Percentiles rank a stretch among this genome's conserved stretches.
Conservation (phyloP, 64 coral and sea anemone genomes). For the Pocillopora damicornis region DNA sequence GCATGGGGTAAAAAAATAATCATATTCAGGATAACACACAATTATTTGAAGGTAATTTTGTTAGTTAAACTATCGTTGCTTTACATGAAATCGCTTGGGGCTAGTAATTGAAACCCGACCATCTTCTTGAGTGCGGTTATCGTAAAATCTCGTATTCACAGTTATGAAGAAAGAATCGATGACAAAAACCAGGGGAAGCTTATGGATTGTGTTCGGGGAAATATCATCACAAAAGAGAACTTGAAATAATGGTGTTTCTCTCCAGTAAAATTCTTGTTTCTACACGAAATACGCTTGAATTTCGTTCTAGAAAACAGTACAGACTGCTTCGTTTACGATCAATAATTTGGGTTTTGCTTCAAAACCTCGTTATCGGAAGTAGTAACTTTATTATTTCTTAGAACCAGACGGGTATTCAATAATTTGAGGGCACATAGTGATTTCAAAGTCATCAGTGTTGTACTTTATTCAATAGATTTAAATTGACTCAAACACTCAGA, state of each 20-base stretch:
- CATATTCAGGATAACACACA: background rate
- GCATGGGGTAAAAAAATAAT: background rate
- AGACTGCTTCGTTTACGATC: background rate
- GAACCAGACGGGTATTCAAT: background rate
- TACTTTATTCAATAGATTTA: background rate
- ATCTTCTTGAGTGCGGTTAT: background rate
- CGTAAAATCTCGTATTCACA: slow-evolving; percentile 7
- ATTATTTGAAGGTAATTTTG: slow-evolving; percentile 21
- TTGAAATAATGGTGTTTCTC: background rate
- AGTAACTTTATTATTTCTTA: background rate
- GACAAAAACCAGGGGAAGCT: background rate
- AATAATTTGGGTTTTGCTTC: slow-evolving; percentile 5
- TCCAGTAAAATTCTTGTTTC: background rate
- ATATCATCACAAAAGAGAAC: background rate
- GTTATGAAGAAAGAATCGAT: slow-evolving; percentile 19
- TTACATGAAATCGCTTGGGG: slow-evolving; percentile 4
- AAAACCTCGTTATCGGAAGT: background rate
- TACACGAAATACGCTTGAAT: background rate
- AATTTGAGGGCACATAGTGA: background rate
- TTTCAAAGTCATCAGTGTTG: background rate
- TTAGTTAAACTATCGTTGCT: background rate
- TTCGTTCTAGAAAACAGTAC: background rate
- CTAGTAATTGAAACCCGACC: slow-evolving; percentile 5
- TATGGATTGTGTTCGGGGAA: background rate
- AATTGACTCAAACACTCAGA: background rate